A percentile compares a stretch with the other conserved stretches of the same genome.
These are phyloP conservation scores for Coranthus polyacanthus DNA, from an alignment of 2,797 vertebrate species.

Conservation along the genomic window DNA sequence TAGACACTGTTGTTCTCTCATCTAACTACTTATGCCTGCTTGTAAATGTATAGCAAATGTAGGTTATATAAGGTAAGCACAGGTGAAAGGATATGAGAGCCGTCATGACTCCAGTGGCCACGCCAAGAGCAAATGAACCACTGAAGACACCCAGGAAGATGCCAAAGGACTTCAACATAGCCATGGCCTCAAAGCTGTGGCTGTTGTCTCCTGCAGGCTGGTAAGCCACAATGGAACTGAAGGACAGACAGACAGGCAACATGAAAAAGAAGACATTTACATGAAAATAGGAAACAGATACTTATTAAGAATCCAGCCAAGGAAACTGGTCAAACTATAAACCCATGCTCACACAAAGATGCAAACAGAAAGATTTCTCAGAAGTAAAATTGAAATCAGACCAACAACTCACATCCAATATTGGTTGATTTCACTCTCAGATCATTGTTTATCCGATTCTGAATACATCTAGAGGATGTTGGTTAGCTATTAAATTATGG, in stretches of 20 bases:
- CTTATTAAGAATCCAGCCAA: slow-evolving; percentile 8
- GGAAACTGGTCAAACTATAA: slow-evolving; percentile 15
- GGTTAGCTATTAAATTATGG: neutral
- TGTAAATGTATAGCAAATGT: neutral
- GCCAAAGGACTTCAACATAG: slow-evolving; percentile 94
- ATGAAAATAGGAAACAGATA: slow-evolving; percentile 13
- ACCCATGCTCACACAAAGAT: slow-evolving; percentile 43
- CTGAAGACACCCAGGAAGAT: slow-evolving; percentile 97
- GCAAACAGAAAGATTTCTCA: slow-evolving; percentile 18
- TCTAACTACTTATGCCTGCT: neutral
- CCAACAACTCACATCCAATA: slow-evolving; percentile 58
- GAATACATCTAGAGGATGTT: slow-evolving; percentile 2
- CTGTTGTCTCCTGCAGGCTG: slow-evolving; percentile 95
- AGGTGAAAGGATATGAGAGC: slow-evolving; percentile 93
- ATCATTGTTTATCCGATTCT: neutral
- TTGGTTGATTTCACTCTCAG: neutral
- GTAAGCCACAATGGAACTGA: slow-evolving; percentile 94
- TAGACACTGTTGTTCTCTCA: neutral
- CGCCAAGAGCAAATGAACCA: slow-evolving; percentile 95
- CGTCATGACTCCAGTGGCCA: slow-evolving; percentile 94
- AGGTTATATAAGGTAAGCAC: neutral
- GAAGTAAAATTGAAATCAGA: slow-evolving; percentile 33
- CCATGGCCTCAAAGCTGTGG: slow-evolving; percentile 94
- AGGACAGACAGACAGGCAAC: slow-evolving; percentile 10
- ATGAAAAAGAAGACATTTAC: slow-evolving; percentile 16